Evolutionary conservation across 30 jellyfish, hydroid and myxozoan genomes (phyloP), one percentile per base, ranked within the genome.

Genomic region (Chrysaora quinquecirrha): DNA sequence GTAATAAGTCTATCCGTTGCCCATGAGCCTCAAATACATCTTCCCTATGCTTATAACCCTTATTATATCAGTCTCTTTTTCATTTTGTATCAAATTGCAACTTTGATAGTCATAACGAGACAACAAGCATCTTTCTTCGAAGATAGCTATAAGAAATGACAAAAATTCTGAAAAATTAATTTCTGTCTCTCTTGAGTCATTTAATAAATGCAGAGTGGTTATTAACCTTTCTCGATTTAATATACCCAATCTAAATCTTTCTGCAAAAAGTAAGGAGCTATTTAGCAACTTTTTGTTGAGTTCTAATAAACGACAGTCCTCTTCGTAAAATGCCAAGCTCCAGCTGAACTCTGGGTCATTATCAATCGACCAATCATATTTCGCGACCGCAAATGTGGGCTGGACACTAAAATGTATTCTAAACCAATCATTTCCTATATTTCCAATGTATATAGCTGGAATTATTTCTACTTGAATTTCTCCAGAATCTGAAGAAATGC

Each of bases 371-470:
- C 68, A 16, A 52, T 52, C 68, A 52, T 16, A 52, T 52, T 52
- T 52, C 27, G 68, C 68, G 9, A 52, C 25, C 19, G 68, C 68
- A 20, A 52, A 52, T 52, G 68, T 52, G 19, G 68, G 68, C 68
- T 52, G 68, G 3, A 25, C 25, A 4, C 7, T 52, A 25, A 4
- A 52, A 52, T 3, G 25, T 19, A 10, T 3, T 7, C 25, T 52
- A 25, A 52, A 52, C 68, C 68, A 52, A 52, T 16, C 7, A 4
- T 52, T 52, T 19, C 7, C 68, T 3, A 52, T 10, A 3, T 52
- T 52, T 20, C 6, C 29, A 4, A 52, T 19, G 68, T 20, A 52
- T 4, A 52, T 4, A 19, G 29, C 9, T 52, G 68, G 27, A 4
- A 19, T 7, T 2, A 52, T 52, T 52, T 52, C 68, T 2, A 52